Base-by-base conservation (phyloP, 2,888 invertebrate genomes). In the Sinodicranocentrus sp. region DNA sequence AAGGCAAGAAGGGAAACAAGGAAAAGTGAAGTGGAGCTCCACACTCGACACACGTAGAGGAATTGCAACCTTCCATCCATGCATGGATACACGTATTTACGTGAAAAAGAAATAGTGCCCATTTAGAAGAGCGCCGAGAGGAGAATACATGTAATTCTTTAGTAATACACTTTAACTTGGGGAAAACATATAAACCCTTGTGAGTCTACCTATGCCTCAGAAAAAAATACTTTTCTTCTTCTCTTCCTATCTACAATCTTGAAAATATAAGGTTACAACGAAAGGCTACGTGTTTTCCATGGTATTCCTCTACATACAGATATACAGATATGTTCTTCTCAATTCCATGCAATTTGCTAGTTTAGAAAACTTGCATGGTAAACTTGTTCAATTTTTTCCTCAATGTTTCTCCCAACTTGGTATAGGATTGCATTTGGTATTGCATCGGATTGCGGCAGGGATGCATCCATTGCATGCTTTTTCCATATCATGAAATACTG, bases 21-120 rank as follows among this genome's bases (percentile, higher is more conserved):
- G 33, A 33, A n/a, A 33, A 33, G 33, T 33, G 33, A 33, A 33
- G 33, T 33, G 33, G 33, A 33, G 33, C 33, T 33, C n/a, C n/a
- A n/a, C n/a, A n/a, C n/a, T n/a, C n/a, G 10, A 33, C 5, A 33
- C 33, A 33, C 10, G 33, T 33, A n/a, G n/a, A n/a, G n/a, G n/a
- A n/a, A n/a, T n/a, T 33, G 33, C 3, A 33, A 33, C n/a, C 33
- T 33, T 33, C 33, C 33, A 33, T 33, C 33, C 33, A 33, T 33
- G 33, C 33, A 33, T 33, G 10, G 3, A 33, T 33, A 33, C 10
- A 33, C 33, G 10, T 33, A 33, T 33, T 33, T 33, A 33, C n/a
- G 52, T 8, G 52, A 52, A n/a, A 52, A n/a, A 52, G 52, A 52
- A n/a, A 59, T 8, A 59, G 59, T 25, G 54, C 54, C 21, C 54